Evolutionary conservation across 2,797 vertebrate species (phyloP).

Genomic region (Syndactyla subalaris): DNA sequence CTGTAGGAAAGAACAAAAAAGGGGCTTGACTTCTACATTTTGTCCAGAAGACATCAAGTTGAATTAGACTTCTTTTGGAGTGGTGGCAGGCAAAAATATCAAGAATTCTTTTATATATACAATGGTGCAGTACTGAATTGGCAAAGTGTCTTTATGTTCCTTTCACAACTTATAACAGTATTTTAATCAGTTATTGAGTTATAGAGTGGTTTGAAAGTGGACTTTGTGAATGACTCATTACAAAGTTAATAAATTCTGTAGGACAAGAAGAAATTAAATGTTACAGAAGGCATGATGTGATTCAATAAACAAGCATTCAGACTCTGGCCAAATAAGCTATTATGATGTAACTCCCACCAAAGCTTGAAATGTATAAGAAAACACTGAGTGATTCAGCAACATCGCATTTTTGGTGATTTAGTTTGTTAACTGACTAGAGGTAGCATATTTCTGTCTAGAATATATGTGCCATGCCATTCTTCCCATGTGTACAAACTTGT

Average conservation of each 20-base stretch:
- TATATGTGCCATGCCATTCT: rapidly evolving
- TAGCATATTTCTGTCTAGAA: background rate
- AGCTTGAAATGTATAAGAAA: background rate
- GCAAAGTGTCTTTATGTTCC: background rate
- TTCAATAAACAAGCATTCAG: background rate
- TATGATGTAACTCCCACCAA: background rate
- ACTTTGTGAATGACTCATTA: background rate
- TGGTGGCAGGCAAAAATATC: background rate
- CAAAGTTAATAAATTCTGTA: background rate
- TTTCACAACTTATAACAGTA: background rate
- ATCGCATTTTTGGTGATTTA: background rate
- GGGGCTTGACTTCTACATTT: background rate
- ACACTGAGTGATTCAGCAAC: background rate
- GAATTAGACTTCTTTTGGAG: background rate
- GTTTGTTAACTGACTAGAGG: background rate
- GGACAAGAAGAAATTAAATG: background rate
- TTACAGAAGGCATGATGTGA: background rate
- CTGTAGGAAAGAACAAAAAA: background rate
- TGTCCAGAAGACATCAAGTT: background rate
- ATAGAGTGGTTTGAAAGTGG: background rate
- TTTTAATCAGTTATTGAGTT: background rate
- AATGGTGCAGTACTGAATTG: rapidly evolving
- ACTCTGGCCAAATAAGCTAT: background rate
- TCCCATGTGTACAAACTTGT: background rate
- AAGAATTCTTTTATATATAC: background rate